Percentiles rank a stretch among this genome's conserved stretches.
Evolutionary conservation across 2,888 invertebrate species (phyloP).

Genomic region (Andrena flavipes): DNA sequence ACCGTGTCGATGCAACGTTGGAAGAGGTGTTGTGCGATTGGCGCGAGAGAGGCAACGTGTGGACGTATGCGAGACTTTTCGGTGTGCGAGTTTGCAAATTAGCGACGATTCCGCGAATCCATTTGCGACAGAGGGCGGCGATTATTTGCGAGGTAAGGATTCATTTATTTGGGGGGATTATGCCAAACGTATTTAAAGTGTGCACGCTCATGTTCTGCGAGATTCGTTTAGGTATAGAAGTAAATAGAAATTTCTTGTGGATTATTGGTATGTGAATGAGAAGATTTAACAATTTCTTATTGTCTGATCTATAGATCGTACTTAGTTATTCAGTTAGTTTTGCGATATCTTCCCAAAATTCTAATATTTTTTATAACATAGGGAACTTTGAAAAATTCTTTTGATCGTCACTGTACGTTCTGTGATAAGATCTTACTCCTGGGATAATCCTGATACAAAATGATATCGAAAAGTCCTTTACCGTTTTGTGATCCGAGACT

Average conservation of each 20-base stretch:
- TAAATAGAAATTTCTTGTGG: too few species aligned
- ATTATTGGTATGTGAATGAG: too few species aligned
- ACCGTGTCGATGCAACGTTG: conserved; percentile 26
- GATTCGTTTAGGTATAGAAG: neutral
- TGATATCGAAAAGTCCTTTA: too few species aligned
- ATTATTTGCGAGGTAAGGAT: conserved; percentile 10
- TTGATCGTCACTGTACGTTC: neutral
- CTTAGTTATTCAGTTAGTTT: too few species aligned
- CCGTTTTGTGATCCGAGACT: too few species aligned
- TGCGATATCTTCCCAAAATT: too few species aligned
- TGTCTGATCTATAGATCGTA: too few species aligned
- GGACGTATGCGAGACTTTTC: conserved; percentile 4
- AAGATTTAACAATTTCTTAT: too few species aligned
- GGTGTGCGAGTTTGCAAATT: conserved; percentile 5
- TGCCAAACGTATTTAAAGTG: neutral
- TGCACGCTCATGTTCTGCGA: neutral
- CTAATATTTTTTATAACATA: too few species aligned
- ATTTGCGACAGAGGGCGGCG: conserved; percentile 4
- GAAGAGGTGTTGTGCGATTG: conserved; percentile 3
- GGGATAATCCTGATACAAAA: too few species aligned
- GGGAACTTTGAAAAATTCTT: too few species aligned
- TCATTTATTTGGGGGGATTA: conserved; percentile 17
- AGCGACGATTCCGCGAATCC: neutral
- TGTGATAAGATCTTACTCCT: neutral
- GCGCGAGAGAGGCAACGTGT: neutral